Conservation (phyloP, 2,113 vertebrate genomes). For the Chauna torquata region DNA sequence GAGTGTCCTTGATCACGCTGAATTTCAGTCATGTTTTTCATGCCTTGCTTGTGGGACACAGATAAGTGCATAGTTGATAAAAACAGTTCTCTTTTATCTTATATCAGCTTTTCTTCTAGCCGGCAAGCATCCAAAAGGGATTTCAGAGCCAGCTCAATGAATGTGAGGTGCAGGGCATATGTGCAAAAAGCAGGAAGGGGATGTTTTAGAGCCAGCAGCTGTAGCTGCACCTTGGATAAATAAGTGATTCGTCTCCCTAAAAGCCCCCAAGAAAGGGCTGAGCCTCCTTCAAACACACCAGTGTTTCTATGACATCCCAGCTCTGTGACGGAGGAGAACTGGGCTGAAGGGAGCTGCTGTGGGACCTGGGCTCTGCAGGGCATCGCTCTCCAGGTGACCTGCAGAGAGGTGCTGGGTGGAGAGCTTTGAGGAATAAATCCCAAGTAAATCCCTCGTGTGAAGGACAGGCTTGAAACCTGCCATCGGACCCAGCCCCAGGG, state of each 20-base stretch:
- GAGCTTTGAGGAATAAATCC: neutral
- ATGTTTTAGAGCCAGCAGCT: neutral
- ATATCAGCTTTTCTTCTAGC: neutral
- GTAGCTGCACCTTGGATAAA: neutral
- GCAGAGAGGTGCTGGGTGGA: neutral
- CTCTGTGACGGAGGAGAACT: neutral
- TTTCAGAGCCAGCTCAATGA: neutral
- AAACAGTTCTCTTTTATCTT: constrained; percentile 30
- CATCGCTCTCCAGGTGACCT: neutral
- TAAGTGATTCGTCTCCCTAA: neutral
- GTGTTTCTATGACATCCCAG: neutral
- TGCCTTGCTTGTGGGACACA: neutral
- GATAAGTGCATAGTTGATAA: neutral
- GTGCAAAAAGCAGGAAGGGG: neutral
- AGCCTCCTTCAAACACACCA: neutral
- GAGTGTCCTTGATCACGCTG: constrained; percentile 3
- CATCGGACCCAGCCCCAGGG: neutral
- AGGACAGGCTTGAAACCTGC: neutral
- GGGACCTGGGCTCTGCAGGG: neutral
- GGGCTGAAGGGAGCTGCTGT: neutral
- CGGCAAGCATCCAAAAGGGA: neutral
- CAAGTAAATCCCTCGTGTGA: neutral
- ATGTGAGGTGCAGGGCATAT: neutral
- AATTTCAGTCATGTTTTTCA: constrained; percentile 3
- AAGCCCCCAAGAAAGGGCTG: neutral